Evolutionary conservation across 2,888 invertebrate species (phyloP), one percentile per base, ranked within the genome.

Genomic region (Ennomos fuscantarius): DNA sequence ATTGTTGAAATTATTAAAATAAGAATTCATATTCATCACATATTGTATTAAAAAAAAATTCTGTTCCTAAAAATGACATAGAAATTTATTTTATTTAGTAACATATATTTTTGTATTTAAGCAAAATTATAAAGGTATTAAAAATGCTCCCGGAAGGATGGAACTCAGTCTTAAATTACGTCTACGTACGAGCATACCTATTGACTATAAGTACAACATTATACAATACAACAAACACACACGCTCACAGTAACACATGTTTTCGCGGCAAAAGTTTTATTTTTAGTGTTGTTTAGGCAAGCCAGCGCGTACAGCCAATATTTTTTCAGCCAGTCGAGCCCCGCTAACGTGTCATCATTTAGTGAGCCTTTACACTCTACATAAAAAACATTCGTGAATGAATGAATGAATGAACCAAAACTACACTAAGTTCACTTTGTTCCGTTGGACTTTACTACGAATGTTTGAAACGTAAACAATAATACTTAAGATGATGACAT

Each of bases 211-310:
- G 2, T 15, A 15, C 3, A 15, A 15, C 15, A 2, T 1, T 15
- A 15, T n/a, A 15, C 3, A 15, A 1, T 2, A 3, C 3, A 15
- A 1, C 1, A 1, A 15, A 69, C 67, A 66, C 57, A 76, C 68
- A 70, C 71, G 55, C 70, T 60, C 60, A 72, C 74, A 69, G 39
- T 35, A 76, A 66, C 87, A 84, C 79, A 82, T 85, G 87, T 84
- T 87, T 87, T 83, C 76, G 67, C 71, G 62, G 73, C 76, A 76
- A 76, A 80, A 62, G 56, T 62, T 69, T 73, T 87, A 85, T 85
- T 84, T 83, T 72, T 66, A 68, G 72, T 63, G 31, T 65, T 67
- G 64, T 68, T 69, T 63, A 51, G 65, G 59, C 61, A 55, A 57
- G 46, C 44, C 60, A 62, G 48, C 55, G 66, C 69, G 62, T 64